phyloP scores from a whole-genome alignment of 2,797 vertebrate species.

The Acanthiza pusilla region DNA sequence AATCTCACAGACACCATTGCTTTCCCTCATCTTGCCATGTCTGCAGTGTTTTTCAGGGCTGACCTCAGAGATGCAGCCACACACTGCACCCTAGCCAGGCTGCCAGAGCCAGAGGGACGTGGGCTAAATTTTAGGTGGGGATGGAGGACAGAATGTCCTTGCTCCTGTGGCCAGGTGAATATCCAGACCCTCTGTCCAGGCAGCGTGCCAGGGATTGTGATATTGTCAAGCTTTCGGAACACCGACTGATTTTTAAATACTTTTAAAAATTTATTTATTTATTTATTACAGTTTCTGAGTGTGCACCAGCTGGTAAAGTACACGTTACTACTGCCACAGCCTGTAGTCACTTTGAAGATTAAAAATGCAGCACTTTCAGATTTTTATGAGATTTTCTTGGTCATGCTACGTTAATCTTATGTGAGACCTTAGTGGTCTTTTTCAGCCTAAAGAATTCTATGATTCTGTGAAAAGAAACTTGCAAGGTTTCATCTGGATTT shows the following conservation, averaged over 20 bases:
- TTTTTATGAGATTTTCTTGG: background rate
- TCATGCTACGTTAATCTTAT: background rate
- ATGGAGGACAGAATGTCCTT: background rate
- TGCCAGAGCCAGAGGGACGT: fast-evolving
- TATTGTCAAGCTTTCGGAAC: background rate
- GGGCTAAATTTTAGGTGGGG: background rate
- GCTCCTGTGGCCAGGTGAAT: background rate
- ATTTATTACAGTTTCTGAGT: background rate
- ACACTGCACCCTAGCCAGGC: fast-evolving
- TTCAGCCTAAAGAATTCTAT: background rate
- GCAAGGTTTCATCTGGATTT: background rate
- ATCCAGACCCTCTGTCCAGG: fast-evolving
- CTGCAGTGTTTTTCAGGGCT: background rate
- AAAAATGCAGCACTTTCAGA: background rate
- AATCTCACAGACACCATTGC: background rate
- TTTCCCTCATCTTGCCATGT: fast-evolving
- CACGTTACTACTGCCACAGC: background rate
- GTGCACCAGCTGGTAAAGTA: background rate
- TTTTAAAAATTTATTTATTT: background rate
- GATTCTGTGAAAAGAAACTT: background rate
- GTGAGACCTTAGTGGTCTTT: background rate
- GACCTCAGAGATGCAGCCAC: background rate
- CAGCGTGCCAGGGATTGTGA: background rate
- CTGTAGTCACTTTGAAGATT: background rate
- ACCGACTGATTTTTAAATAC: background rate